Evolutionary conservation across 2,113 vertebrate species (phyloP).

Genomic region (Talpa occidentalis): DNA sequence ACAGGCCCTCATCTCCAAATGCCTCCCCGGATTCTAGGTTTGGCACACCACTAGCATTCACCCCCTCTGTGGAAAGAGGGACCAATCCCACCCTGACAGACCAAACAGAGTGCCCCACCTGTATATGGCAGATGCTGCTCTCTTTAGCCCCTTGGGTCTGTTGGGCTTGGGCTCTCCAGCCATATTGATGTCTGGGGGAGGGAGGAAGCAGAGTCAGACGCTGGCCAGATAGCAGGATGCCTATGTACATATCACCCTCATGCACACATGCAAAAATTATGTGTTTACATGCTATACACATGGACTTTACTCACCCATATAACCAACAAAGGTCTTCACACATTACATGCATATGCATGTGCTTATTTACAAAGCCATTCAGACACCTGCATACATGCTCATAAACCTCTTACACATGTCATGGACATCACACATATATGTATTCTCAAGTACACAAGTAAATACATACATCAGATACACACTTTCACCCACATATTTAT

Average conservation of each 20-base stretch:
- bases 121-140: conserved; percentile 92
- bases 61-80: conserved; percentile 45
- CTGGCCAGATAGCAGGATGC: not conserved
- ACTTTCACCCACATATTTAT: not conserved
- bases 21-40: conserved; percentile 57
- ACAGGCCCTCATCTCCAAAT: conserved; percentile 62
- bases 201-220: conserved; percentile 46
- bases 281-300: not conserved
- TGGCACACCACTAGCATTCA: conserved; percentile 35
- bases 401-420: not conserved
- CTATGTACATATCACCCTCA: not conserved
- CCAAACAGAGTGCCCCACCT: conserved; percentile 86
- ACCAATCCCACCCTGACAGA: not conserved
- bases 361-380: not conserved
- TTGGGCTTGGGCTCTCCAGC: conserved; percentile 95
- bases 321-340: not conserved
- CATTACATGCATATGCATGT: not conserved
- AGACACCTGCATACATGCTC: not conserved
- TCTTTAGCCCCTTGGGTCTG: conserved; percentile 93
- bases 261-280: not conserved
- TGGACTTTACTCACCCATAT: not conserved
- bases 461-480: not conserved
- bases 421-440: not conserved
- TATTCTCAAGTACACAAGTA: not conserved
- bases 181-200: conserved; percentile 95